phyloP scores from a whole-genome alignment of 2,113 vertebrate species.

The Oreochromis spilurus region DNA sequence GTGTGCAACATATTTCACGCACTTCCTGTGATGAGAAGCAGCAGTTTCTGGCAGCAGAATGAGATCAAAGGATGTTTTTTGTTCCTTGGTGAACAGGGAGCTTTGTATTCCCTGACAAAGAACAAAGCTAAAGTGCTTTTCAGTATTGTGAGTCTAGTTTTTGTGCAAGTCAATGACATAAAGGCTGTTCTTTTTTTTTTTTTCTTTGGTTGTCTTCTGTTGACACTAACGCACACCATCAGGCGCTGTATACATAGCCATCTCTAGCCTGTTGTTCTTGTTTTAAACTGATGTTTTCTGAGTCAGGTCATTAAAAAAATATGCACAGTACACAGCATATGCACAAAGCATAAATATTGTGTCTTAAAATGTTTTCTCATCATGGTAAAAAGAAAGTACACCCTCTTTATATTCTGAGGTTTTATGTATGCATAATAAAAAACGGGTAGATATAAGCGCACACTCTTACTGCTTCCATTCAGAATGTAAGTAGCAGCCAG shows the following conservation, averaged over 20 bases:
- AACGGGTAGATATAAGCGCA: accelerated
- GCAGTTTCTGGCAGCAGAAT: neutral
- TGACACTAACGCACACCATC: neutral
- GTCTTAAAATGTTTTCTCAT: neutral
- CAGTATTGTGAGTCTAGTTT: neutral
- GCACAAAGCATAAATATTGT: neutral
- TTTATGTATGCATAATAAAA: neutral
- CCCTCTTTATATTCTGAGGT: neutral
- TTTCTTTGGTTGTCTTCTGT: neutral
- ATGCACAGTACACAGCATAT: neutral
- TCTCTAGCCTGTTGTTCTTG: neutral
- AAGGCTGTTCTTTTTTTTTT: neutral
- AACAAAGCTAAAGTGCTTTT: neutral
- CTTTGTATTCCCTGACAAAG: neutral
- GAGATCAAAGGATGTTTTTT: neutral
- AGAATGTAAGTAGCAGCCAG: neutral
- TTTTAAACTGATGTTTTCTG: neutral
- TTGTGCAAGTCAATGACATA: neutral
- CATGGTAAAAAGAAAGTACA: neutral
- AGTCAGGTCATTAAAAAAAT: neutral
- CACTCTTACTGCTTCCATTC: neutral
- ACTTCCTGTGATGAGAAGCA: neutral
- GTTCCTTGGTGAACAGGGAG: neutral
- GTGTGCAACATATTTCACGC: neutral
- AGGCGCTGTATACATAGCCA: neutral